Evolutionary conservation across 2,888 invertebrate genomes (phyloP), one percentile per base, ranked within the genome.

Genomic region (Phyllotreta cruciferae): DNA sequence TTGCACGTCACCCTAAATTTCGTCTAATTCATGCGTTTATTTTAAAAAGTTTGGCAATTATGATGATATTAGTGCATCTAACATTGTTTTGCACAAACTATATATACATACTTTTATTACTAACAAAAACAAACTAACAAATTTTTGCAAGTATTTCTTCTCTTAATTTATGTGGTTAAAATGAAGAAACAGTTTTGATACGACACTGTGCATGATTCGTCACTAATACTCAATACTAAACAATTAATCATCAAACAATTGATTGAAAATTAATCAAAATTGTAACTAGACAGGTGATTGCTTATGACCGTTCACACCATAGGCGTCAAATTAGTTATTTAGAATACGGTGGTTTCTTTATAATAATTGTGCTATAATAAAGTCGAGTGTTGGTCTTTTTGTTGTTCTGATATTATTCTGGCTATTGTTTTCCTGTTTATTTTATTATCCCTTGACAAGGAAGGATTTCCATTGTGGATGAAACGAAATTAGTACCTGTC

Each of bases 191-290:
- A 5, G 37, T 24, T 3, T 24, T 24, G 24, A 24, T 62, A 58
- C 63, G 61, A 56, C 64, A 49, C 64, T 64, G 63, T 64, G 62
- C 60, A 72, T 72, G 72, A 72, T 70, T 72, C 64, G 71, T 70
- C 73, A 73, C 73, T 76, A 76, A 72, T 75, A 60, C 72, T 68
- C 73, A 69, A 73, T 64, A 61, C 57, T 42, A 67, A 72, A 76
- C 77, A 78, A 81, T 81, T 80, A 80, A 81, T 81, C 81, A 81
- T 78, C 75, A 70, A 76, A 78, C 78, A 80, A 80, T 79, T 79
- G 81, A 81, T 81, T 80, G 80, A 80, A 81, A 81, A 81, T 81
- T 81, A 81, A 81, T 81, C 81, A 81, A 80, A 80, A 79, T 75
- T 79, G 78, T 81, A 81, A 81, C 81, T 77, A 82, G 81, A 80